Conservation (phyloP, 30 jellyfish, hydroid and myxozoan species). For the Cassiopea xamachana region DNA sequence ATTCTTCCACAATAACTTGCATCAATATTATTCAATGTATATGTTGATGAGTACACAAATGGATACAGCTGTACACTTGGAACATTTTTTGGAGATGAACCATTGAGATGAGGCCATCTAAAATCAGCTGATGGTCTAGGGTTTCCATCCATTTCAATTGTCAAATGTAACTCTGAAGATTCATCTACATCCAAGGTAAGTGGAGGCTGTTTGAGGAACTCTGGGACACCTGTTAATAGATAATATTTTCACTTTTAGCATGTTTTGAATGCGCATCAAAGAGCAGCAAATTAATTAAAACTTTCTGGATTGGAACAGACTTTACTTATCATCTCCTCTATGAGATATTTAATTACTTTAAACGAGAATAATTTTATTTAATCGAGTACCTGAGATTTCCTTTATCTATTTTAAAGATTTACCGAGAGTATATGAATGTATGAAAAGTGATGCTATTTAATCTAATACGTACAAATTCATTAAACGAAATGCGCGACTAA, state of each 20-base stretch:
- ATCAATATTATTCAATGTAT: conserved; percentile 3
- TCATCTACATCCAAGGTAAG: not conserved
- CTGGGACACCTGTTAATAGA: conserved; percentile 25
- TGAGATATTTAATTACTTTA: not conserved
- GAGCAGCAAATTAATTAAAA: not conserved
- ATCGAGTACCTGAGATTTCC: not conserved
- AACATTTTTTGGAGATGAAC: not conserved
- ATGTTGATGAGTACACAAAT: conserved; percentile 8
- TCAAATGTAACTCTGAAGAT: not conserved
- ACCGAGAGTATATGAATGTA: too few species aligned
- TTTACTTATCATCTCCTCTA: not conserved
- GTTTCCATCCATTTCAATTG: conserved; percentile 34
- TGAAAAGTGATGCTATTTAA: too few species aligned
- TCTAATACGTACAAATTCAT: too few species aligned
- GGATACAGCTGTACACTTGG: conserved; percentile 9
- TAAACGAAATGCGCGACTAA: too few species aligned
- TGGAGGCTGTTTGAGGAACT: not conserved
- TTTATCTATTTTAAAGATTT: not conserved
- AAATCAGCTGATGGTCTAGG: conserved; percentile 43
- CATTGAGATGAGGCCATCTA: conserved; percentile 29
- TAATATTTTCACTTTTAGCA: not conserved
- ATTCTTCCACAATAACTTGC: conserved; percentile 57
- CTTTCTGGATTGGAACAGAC: not conserved
- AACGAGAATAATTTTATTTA: too few species aligned
- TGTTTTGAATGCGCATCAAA: not conserved